These are phyloP conservation scores for Muntiacus reevesi DNA, from an alignment of 2,113 vertebrate species.

Conservation along the genomic window DNA sequence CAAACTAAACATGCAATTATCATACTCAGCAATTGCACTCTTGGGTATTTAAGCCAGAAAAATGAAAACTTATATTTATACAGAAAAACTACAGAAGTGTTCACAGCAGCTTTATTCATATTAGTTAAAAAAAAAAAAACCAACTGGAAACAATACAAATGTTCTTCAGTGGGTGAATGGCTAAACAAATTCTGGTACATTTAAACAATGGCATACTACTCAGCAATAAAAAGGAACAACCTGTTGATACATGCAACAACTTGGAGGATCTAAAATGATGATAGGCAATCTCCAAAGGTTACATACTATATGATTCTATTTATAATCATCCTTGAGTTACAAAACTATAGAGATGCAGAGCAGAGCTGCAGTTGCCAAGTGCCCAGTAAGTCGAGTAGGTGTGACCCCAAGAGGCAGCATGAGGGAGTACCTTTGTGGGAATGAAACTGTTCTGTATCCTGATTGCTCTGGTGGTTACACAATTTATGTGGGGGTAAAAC, in stretches of 20 bases:
- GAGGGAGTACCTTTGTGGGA: not conserved
- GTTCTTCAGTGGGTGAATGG: not conserved
- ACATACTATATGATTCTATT: not conserved
- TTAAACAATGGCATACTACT: not conserved
- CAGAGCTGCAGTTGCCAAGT: not conserved
- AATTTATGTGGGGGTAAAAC: not conserved
- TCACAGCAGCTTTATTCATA: not conserved
- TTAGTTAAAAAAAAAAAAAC: not conserved
- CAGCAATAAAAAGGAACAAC: not conserved
- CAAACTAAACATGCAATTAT: not conserved
- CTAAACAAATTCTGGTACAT: not conserved
- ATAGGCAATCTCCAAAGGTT: not conserved
- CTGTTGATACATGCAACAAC: not conserved
- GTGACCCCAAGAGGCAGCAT: not conserved
- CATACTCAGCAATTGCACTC: not conserved
- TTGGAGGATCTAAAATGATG: not conserved
- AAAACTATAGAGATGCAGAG: not conserved
- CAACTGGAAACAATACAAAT: not conserved
- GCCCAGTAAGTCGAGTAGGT: not conserved
- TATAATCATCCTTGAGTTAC: not conserved
- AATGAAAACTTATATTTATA: constrained; percentile 11
- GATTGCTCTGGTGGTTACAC: not conserved
- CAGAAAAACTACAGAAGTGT: not conserved
- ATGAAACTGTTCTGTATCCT: not conserved
- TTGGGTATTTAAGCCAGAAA: constrained; percentile 19